Evolutionary conservation across 2,888 invertebrate species (phyloP).

Genomic region (Stictocephala bisonia): DNA sequence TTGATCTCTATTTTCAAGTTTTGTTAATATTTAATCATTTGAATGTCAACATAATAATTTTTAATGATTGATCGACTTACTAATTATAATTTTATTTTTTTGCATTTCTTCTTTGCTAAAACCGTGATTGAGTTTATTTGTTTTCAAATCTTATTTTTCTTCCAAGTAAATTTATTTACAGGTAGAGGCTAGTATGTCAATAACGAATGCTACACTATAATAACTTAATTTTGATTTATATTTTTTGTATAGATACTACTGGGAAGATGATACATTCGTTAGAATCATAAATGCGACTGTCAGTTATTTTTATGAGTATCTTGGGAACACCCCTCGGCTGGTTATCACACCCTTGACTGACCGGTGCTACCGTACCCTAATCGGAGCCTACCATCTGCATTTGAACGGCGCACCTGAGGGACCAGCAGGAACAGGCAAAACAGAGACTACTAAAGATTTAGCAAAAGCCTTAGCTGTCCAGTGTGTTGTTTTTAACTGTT

Average conservation of each 20-base stretch:
- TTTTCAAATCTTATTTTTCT: too few species aligned
- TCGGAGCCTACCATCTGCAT: slow-evolving; percentile 85
- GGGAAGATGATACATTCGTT: slow-evolving; percentile 75
- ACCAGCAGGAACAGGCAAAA: slow-evolving; percentile 90
- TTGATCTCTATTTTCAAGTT: too few species aligned
- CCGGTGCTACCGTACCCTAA: slow-evolving; percentile 84
- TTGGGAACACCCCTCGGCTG: slow-evolving; percentile 82
- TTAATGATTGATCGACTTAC: too few species aligned
- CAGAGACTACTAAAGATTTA: slow-evolving; percentile 92
- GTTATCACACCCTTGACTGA: slow-evolving; percentile 81
- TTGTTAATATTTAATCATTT: too few species aligned
- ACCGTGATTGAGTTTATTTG: not conserved
- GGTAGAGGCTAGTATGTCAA: too few species aligned
- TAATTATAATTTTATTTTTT: too few species aligned
- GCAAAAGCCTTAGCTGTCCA: slow-evolving; percentile 93
- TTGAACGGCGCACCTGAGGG: slow-evolving; percentile 88
- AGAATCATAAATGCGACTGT: slow-evolving; percentile 84
- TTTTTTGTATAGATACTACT: slow-evolving; percentile 72
- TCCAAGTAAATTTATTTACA: too few species aligned
- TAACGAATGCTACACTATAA: too few species aligned
- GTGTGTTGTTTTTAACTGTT: slow-evolving; percentile 89
- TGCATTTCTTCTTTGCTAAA: not conserved
- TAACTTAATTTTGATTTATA: not conserved
- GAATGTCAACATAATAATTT: too few species aligned
- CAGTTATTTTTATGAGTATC: slow-evolving; percentile 84